Evolutionary conservation across 2,113 vertebrate species (phyloP).

Genomic region (Athene cunicularia): DNA sequence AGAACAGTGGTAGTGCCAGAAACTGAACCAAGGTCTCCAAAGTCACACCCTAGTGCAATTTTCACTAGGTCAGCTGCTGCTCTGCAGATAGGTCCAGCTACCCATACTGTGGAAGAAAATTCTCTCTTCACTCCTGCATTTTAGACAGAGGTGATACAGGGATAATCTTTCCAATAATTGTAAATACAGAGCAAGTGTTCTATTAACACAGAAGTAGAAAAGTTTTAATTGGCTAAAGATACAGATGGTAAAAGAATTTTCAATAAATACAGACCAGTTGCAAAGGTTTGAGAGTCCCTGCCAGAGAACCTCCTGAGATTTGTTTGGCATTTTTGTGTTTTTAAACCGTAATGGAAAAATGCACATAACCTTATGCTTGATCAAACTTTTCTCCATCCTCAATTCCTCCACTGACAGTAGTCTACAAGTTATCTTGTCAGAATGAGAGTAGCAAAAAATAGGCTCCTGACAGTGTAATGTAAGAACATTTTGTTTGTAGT

Average conservation of each 20-base stretch:
- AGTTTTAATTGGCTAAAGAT: background rate
- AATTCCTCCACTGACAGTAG: constrained; percentile 54
- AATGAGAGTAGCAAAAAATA: constrained; percentile 49
- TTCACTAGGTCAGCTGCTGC: background rate
- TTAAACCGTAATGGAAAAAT: constrained; percentile 34
- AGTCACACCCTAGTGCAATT: background rate
- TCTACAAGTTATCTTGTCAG: constrained; percentile 64
- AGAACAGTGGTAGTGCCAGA: background rate
- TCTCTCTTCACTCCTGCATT: background rate
- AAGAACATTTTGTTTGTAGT: constrained; percentile 60
- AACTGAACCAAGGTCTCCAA: background rate
- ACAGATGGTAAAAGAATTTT: background rate
- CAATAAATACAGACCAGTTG: background rate
- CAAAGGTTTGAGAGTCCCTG: background rate
- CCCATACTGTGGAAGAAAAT: background rate
- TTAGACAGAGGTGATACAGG: background rate
- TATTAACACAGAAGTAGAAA: background rate
- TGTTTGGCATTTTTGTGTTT: constrained; percentile 32
- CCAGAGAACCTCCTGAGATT: background rate
- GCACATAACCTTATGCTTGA: constrained; percentile 59
- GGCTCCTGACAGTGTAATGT: constrained; percentile 56
- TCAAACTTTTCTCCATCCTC: constrained; percentile 27
- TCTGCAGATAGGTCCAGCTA: background rate
- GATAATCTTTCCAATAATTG: background rate
- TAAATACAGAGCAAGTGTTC: background rate